phyloP scores from a whole-genome alignment of 2,888 invertebrate genomes.

The Drosophila paranaensis region DNA sequence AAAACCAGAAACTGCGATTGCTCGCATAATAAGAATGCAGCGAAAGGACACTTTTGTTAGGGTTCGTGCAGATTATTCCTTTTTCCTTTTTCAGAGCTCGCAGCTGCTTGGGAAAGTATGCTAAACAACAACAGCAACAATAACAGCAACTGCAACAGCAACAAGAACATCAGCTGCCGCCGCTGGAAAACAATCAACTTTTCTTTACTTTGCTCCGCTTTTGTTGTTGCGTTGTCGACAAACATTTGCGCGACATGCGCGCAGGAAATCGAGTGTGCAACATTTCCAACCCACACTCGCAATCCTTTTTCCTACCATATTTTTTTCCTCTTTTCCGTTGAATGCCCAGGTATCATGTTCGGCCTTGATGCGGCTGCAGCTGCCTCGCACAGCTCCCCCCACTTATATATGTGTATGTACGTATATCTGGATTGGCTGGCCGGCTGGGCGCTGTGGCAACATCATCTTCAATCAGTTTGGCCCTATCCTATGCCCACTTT shows the following conservation, averaged over 20 bases:
- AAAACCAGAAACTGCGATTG: conserved; percentile 38
- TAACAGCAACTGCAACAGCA: conserved; percentile 17
- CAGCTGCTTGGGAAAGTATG: conserved; percentile 43
- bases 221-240: conserved; percentile 58
- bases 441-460: conserved; percentile 20
- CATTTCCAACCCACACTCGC: conserved; percentile 34
- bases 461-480: conserved; percentile 68
- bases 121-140: conserved; percentile 31
- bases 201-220: conserved; percentile 46
- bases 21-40: conserved; percentile 54
- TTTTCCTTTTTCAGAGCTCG: conserved; percentile 11
- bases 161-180: conserved; percentile 22
- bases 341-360: conserved; percentile 55
- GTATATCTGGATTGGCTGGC: conserved; percentile 11
- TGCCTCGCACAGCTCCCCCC: conserved; percentile 10
- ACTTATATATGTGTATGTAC: conserved; percentile 11
- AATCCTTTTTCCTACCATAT: not conserved
- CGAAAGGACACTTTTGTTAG: conserved; percentile 43
- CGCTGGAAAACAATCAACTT: conserved; percentile 70
- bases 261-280: conserved; percentile 77
- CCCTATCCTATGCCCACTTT: conserved; percentile 63
- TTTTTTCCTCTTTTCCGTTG: not conserved
- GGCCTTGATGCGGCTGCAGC: conserved; percentile 54
- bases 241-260: conserved; percentile 73
- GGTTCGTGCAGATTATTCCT: conserved; percentile 16